Conservation (phyloP, 2,113 vertebrate genomes). For the Rattus norvegicus region DNA sequence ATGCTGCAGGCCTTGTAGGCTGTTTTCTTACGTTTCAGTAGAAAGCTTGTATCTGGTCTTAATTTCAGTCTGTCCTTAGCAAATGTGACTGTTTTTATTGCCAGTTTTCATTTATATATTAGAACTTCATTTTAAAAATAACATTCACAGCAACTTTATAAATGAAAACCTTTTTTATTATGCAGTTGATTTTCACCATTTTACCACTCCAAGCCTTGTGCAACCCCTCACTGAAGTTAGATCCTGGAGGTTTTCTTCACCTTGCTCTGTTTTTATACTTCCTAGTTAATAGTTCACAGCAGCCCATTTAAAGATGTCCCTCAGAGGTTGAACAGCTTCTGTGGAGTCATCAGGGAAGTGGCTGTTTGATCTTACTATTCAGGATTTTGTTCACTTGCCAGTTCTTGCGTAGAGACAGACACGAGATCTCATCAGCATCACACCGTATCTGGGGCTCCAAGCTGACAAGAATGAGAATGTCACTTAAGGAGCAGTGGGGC, state of each 20-base stretch:
- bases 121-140: constrained; percentile 56
- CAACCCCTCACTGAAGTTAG: neutral
- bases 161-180: constrained; percentile 32
- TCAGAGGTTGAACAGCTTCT: constrained; percentile 66
- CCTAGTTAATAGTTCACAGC: constrained; percentile 64
- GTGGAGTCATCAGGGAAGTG: constrained; percentile 67
- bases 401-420: neutral
- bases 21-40: constrained; percentile 64
- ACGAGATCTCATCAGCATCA: constrained; percentile 21
- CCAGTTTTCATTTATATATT: constrained; percentile 27
- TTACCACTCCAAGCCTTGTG: neutral
- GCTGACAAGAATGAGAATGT: neutral
- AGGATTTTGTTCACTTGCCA: constrained; percentile 33
- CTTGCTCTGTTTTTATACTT: constrained; percentile 67
- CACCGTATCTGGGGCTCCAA: neutral
- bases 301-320: constrained; percentile 44
- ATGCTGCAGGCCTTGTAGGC: constrained; percentile 67
- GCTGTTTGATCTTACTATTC: constrained; percentile 51
- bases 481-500: neutral
- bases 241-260: constrained; percentile 56
- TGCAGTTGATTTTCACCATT: constrained; percentile 6
- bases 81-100: constrained; percentile 59
- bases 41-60: neutral
- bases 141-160: constrained; percentile 26
- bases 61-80: constrained; percentile 14